Base-by-base conservation (phyloP, 2,888 invertebrate species). In the Galeopsomyia nigrocyanea region DNA sequence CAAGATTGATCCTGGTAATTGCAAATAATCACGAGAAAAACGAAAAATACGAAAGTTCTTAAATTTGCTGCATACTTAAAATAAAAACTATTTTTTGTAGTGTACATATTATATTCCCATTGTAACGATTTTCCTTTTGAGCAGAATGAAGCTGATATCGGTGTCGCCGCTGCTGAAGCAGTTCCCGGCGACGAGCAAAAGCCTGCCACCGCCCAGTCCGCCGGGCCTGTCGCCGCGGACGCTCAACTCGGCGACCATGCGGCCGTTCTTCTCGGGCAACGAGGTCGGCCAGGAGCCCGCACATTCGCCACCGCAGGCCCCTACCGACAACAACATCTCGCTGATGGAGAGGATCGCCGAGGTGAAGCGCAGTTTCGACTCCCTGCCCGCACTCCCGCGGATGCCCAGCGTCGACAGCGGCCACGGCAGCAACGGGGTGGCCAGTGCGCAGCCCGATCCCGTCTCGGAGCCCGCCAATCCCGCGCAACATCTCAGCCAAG, bases 91-190 rank as follows among this genome's bases (percentile, higher is more conserved):
- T n/a, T n/a, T n/a, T n/a, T n/a, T n/a, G n/a, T n/a, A n/a, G n/a
- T n/a, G n/a, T n/a, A n/a, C n/a, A n/a, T n/a, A n/a, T n/a, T n/a
- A n/a, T n/a, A n/a, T n/a, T n/a, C n/a, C n/a, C n/a, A n/a, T n/a
- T n/a, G n/a, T n/a, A n/a, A n/a, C n/a, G n/a, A n/a, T n/a, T n/a
- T n/a, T n/a, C n/a, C n/a, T n/a, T n/a, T n/a, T n/a, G n/a, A n/a
- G 92, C 3, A 88, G 92, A 78, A 89, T 92, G 76, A 92, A 92
- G 83, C 90, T 92, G 82, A 89, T 91, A 68, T 86, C 88, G 16
- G 79, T 89, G 65, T 88, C 90, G 17, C 89, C 90, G 31, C 83
- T 89, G 53, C 84, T 89, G 26, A 82, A 88, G 47, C 90, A 90
- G 82, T 89, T 90, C 77, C 86, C 90, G 57, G 89, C 90, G 47